These are phyloP conservation scores for Charadrius vociferus DNA, from an alignment of 2,113 vertebrate genomes.

Conservation along the genomic window DNA sequence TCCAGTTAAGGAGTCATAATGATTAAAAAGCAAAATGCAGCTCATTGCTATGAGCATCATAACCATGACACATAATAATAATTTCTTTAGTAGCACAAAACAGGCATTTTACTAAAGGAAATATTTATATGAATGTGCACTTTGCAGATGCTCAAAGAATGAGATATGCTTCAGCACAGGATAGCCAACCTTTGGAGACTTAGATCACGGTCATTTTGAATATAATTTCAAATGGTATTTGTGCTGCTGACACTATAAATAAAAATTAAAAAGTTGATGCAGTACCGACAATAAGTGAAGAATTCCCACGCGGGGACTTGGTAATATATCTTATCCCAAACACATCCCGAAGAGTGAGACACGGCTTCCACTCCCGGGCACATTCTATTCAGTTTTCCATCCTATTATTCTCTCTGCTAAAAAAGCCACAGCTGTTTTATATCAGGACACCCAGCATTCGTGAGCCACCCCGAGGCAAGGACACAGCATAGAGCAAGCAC, in stretches of 20 bases:
- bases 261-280: not conserved
- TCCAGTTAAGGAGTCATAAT: conserved; percentile 21
- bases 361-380: not conserved
- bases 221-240: not conserved
- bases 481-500: not conserved
- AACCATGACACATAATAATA: not conserved
- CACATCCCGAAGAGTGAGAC: not conserved
- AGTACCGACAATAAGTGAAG: not conserved
- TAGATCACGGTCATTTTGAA: not conserved
- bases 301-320: not conserved
- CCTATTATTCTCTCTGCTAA: not conserved
- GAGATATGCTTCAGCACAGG: not conserved
- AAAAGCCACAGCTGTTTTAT: conserved; percentile 8
- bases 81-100: not conserved
- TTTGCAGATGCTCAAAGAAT: not conserved
- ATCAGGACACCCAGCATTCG: not conserved
- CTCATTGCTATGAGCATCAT: not conserved
- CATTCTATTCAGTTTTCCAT: conserved; percentile 24
- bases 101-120: not conserved
- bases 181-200: not conserved
- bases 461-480: not conserved
- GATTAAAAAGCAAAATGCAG: conserved; percentile 38
- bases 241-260: not conserved
- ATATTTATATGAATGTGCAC: not conserved
- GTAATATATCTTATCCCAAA: not conserved